Percentiles rank a stretch among this genome's conserved stretches.
These are phyloP conservation scores for Ochropacha duplaris DNA, from an alignment of 2,888 invertebrate species.

Conservation along the genomic window DNA sequence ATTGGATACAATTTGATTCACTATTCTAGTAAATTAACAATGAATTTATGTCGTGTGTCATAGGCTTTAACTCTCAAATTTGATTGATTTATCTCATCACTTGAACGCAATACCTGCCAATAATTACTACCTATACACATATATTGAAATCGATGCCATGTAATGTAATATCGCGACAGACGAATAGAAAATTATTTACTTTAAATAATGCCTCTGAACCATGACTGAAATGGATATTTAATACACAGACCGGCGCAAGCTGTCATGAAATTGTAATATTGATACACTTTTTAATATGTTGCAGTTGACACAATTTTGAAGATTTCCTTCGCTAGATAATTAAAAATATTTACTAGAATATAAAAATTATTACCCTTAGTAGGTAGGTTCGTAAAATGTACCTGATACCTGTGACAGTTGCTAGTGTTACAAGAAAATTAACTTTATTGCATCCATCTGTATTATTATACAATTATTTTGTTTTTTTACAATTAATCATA, in stretches of 20 bases:
- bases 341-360: too few relatives aligned
- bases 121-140: neutral
- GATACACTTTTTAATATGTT: neutral
- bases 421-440: too few relatives aligned
- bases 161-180: conserved; percentile 9
- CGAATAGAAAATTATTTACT: conserved; percentile 5
- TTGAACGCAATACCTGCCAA: neutral
- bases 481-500: too few relatives aligned
- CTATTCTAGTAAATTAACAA: too few relatives aligned
- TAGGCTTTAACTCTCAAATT: neutral
- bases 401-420: too few relatives aligned
- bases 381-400: too few relatives aligned
- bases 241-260: conserved; percentile 9
- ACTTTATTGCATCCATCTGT: too few relatives aligned
- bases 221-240: conserved; percentile 27
- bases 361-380: too few relatives aligned
- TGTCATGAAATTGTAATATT: neutral
- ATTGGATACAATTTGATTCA: too few relatives aligned
- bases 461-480: too few relatives aligned
- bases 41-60: too few relatives aligned
- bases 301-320: neutral
- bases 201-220: conserved; percentile 25
- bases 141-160: neutral
- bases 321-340: too few relatives aligned
- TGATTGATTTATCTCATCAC: neutral